Conservation (phyloP, 2,113 vertebrate genomes). For the Sylvietta virens region DNA sequence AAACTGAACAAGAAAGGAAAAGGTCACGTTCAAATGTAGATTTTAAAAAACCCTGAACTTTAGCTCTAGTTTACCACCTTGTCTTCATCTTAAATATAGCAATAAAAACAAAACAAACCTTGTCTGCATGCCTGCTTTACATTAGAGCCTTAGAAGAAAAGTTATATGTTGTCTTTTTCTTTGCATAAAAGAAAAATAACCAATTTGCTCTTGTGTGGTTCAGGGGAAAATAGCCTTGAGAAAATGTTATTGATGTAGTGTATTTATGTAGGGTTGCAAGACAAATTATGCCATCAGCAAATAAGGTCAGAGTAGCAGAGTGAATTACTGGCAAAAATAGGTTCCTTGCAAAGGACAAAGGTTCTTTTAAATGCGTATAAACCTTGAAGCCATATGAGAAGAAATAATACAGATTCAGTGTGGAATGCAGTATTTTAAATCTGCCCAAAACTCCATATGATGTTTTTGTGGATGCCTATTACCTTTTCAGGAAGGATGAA, state of each 20-base stretch:
- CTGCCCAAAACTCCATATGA: not conserved
- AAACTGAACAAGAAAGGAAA: constrained; percentile 22
- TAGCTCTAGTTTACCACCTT: constrained; percentile 11
- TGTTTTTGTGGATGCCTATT: not conserved
- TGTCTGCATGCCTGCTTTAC: constrained; percentile 19
- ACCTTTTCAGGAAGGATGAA: not conserved
- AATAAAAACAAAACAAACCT: constrained; percentile 17
- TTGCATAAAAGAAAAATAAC: constrained; percentile 59
- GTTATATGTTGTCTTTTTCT: constrained; percentile 47
- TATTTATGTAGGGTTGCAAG: constrained; percentile 73
- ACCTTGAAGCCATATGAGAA: constrained; percentile 36
- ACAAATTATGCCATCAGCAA: constrained; percentile 76
- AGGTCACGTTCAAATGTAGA: constrained; percentile 34
- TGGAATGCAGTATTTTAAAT: not conserved
- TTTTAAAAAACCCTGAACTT: not conserved
- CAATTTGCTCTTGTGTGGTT: constrained; percentile 68
- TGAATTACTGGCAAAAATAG: constrained; percentile 52
- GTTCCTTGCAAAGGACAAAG: constrained; percentile 32
- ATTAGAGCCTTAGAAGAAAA: constrained; percentile 41
- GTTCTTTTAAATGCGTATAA: constrained; percentile 38
- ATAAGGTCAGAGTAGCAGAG: constrained; percentile 68
- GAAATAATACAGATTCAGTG: not conserved
- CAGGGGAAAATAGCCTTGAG: constrained; percentile 70
- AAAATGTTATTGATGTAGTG: constrained; percentile 71
- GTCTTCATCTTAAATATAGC: constrained; percentile 10